Conservation (phyloP, 2,888 invertebrate genomes). For the Agriopis leucophaearia region DNA sequence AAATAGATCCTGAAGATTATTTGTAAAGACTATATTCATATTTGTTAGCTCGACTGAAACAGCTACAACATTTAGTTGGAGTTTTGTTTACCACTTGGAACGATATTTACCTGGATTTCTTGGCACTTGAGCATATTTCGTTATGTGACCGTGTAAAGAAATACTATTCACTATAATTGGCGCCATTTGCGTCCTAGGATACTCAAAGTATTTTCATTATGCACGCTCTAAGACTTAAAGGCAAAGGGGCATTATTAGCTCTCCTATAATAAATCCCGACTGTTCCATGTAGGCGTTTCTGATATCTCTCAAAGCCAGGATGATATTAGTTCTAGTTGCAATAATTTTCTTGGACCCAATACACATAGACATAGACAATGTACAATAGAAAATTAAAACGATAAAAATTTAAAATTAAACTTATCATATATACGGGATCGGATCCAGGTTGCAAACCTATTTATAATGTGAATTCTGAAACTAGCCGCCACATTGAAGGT, state of each 20-base stretch:
- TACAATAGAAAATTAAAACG: too few relatives aligned
- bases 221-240: slow-evolving; percentile 22
- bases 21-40: not conserved
- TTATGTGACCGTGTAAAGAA: slow-evolving; percentile 19
- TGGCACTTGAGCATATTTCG: slow-evolving; percentile 30
- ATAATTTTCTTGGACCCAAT: slow-evolving; percentile 2
- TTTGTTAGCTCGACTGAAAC: not conserved
- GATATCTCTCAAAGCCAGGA: slow-evolving; percentile 1
- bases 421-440: too few relatives aligned
- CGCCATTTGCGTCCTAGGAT: slow-evolving; percentile 20
- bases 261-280: slow-evolving; percentile 16
- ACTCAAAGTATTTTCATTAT: slow-evolving; percentile 15
- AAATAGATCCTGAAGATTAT: not conserved
- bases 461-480: not conserved
- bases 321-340: slow-evolving; percentile 14
- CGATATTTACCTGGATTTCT: slow-evolving; percentile 31
- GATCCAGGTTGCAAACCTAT: not conserved
- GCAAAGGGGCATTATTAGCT: slow-evolving; percentile 7
- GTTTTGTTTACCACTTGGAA: not conserved
- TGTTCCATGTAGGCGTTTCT: not conserved
- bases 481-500: not conserved
- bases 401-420: too few relatives aligned
- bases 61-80: not conserved
- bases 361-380: too few relatives aligned
- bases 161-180: slow-evolving; percentile 22